A percentile compares a stretch with the other conserved stretches of the same genome.
Evolutionary conservation across 2,113 vertebrate genomes (phyloP).

Genomic region (Chelonoidis abingdonii): DNA sequence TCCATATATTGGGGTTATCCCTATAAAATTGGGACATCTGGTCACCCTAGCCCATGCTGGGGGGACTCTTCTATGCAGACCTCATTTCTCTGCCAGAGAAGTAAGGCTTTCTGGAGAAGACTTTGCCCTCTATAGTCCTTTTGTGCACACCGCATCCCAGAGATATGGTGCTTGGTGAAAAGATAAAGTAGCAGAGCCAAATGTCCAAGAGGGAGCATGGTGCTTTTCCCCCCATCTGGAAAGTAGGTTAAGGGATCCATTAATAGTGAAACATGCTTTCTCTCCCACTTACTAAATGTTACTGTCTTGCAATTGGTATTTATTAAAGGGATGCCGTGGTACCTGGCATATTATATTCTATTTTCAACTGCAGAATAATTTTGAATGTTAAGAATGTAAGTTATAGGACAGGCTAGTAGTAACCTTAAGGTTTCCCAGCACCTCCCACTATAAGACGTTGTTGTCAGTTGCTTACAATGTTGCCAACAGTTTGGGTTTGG

Average conservation of each 20-base stretch:
- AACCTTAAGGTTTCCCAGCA: background rate
- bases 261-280: background rate
- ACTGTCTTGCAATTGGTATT: background rate
- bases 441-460: background rate
- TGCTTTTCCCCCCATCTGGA: fast-evolving
- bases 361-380: background rate
- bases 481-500: background rate
- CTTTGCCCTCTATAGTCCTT: slow-evolving; percentile 37
- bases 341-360: background rate
- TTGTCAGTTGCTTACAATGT: background rate
- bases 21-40: too few species aligned
- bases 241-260: background rate
- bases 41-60: too few species aligned
- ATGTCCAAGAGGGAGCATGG: fast-evolving
- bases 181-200: background rate
- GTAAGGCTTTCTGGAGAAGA: background rate
- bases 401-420: background rate
- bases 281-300: background rate
- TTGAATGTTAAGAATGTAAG: background rate
- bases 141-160: background rate
- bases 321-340: background rate
- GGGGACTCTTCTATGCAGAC: background rate
- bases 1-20: too few species aligned
- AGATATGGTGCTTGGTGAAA: fast-evolving
- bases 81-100: fast-evolving